These are phyloP conservation scores for Mycteria americana DNA, from an alignment of 2,797 vertebrate genomes.

Conservation along the genomic window DNA sequence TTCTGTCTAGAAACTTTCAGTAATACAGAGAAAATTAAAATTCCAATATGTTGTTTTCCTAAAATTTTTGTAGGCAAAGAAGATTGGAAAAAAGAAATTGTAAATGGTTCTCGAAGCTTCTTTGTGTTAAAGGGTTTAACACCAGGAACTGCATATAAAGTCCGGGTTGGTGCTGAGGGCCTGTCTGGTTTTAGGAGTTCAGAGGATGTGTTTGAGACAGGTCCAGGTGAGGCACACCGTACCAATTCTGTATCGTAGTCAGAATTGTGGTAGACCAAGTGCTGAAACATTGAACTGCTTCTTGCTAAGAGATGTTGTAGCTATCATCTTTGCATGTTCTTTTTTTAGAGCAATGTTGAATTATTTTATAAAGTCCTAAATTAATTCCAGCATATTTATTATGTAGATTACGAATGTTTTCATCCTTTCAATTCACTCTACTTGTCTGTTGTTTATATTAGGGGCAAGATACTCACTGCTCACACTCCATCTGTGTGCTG, in stretches of 20 bases:
- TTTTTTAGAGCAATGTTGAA: not conserved
- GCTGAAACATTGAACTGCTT: constrained; percentile 23
- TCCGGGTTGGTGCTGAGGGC: constrained; percentile 89
- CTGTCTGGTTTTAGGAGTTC: constrained; percentile 84
- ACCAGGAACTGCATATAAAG: constrained; percentile 91
- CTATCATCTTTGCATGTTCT: constrained; percentile 10
- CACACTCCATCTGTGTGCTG: not conserved
- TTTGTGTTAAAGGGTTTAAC: constrained; percentile 91
- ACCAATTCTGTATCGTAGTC: constrained; percentile 25
- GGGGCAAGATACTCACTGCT: not conserved
- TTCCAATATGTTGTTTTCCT: constrained; percentile 81
- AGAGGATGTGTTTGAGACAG: constrained; percentile 88
- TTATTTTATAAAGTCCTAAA: not conserved
- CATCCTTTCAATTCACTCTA: not conserved
- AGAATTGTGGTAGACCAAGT: not conserved
- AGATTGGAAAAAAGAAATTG: constrained; percentile 91
- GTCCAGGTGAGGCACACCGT: constrained; percentile 89
- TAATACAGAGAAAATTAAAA: constrained; percentile 61
- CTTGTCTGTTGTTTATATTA: not conserved
- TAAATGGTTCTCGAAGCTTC: constrained; percentile 91
- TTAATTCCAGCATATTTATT: not conserved
- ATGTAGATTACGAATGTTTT: not conserved
- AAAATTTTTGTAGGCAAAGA: constrained; percentile 90
- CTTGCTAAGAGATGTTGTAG: not conserved
- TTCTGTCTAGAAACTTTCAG: constrained; percentile 57